Base-by-base conservation (phyloP, 2,113 vertebrate species). In the Todiramphus chloris region DNA sequence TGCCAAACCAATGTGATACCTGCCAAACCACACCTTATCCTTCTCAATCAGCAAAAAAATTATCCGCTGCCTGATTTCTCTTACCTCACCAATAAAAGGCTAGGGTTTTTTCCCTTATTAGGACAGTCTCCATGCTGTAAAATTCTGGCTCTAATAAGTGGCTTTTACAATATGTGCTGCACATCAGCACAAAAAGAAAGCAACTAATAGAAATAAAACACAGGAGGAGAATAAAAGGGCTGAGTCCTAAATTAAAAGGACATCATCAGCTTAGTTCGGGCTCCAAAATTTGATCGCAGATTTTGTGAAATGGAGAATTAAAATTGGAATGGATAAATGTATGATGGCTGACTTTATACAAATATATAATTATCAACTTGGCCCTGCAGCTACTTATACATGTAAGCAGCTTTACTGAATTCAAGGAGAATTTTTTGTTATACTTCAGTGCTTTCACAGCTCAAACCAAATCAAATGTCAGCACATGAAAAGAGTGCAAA, bases 21-120 rank as follows among this genome's bases (percentile, higher is more conserved):
- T 97, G 98, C 98, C 98, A 98, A 98, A 97, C 98, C 98, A 50
- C 98, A 98, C 97, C 97, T 97, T 97, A 98, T 97, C 97, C 98
- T 98, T 77, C 93, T 97, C 95, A 81, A 97, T 98, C 98, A 98
- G 96, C 97, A 98, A 90, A 97, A 96, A 94, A 88, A 94, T 85
- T 79, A 95, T 93, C 91, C 63, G 0, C 94, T 50, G 97, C 94
- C 94, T 96, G 91, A 88, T 96, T 97, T 88, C 90, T 97, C 97
- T 98, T 94, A 96, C 95, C 97, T 97, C 98, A 97, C 96, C 96
- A 94, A 82, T 79, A 88, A 84, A 97, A 75, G 75, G 87, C 35
- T 46, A 24, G 30, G 44, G 48, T 95, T 90, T 98, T 94, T 97
- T 96, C 62, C 98, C 98, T 97, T 98, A 98, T 98, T 98, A 98